Base-by-base conservation (phyloP, 2,797 vertebrate species). In the Molossus alvarezi region DNA sequence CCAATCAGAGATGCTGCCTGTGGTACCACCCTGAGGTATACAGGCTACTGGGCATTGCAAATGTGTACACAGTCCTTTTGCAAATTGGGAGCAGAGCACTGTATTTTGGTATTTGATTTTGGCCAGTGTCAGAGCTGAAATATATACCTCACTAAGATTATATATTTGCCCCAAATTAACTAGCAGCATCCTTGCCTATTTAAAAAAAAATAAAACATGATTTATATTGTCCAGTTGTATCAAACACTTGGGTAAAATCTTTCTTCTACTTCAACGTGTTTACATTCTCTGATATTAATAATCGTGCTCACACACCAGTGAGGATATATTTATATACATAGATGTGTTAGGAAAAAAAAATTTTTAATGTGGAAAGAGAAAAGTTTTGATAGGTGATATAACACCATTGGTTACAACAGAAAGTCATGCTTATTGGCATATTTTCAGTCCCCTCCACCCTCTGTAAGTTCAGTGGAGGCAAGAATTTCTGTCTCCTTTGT, bases 361-460 rank as follows among this genome's bases (percentile, higher is more conserved):
- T 65, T 73, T 82, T 75, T 55, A 58, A 80, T 71, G 10, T 95
- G 6, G 15, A n/a, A 67, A 45, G 3, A 69, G 3, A 85, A 21
- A 53, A 65, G 8, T 29, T 92, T 86, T 65, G n/a, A 15, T 33
- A 65, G 8, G 13, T 92, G 9, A n/a, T 51, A 37, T 20, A 48
- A 33, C 64, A 25, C 65, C 1, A 37, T 58, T 53, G 18, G 2
- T 64, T 76, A 2, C 37, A 41, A 51, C 8, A 53, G n/a, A 92
- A 86, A 82, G 15, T 71, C 21, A 37, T 3, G 9, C 58, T 91
- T 62, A 29, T 51, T 62, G 6, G 23, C 5, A n/a, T 45, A 37
- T 12, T 29, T 62, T 65, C 23, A 4, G 5, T 55, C 7, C 20
- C 14, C 1, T 0, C 3, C 48, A 2, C 25, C 4, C 7, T 41